Base-by-base conservation (phyloP, 2,797 vertebrate species). In the Schizopygopsis pylzovi region DNA sequence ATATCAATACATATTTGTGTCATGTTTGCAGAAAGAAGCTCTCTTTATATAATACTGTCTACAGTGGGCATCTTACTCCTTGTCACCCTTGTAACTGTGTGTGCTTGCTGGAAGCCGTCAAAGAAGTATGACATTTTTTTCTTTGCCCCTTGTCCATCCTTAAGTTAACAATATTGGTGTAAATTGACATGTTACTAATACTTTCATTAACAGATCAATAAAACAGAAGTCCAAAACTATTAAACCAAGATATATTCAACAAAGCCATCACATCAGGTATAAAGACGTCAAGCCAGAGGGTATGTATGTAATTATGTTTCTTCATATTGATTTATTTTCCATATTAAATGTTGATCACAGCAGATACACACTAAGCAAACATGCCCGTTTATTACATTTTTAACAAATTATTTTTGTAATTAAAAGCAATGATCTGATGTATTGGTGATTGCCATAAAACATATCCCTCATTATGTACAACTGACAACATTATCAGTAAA, bases 41-140 rank as follows among this genome's bases (percentile, higher is more conserved):
- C 96, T 8, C 95, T 97, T 59, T 97, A 97, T 85, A 97, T 97
- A 88, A 97, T 97, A 91, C 92, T 97, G 63, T 96, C 96, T 81
- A 97, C 96, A 0, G 97, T 96, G 0, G 96, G 97, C 63, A 97
- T 97, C 89, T 97, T 97, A 84, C 93, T 97, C 72, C 95, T 97
- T 0, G 94, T 97, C 91, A 97, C 96, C 37, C 90, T 97, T 93
- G 96, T 97, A 90, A 96, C 96, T 0, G 96, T 97, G 86, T 97
- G 97, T 1, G 96, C 97, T 90, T 97, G 97, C 92, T 97, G 97
- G 96, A 97, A 96, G 85, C 96, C 96, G 1, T 96, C 96, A 85
- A 97, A 96, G 90, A 97, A 96, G 95, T 96, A 95, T 0, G 93
- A 87, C 67, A 33, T 28, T 63, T 41, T n/a, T 56, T 61, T 52